These are phyloP conservation scores for Limnephilus lunatus DNA, from an alignment of 2,888 invertebrate genomes.

Conservation along the genomic window DNA sequence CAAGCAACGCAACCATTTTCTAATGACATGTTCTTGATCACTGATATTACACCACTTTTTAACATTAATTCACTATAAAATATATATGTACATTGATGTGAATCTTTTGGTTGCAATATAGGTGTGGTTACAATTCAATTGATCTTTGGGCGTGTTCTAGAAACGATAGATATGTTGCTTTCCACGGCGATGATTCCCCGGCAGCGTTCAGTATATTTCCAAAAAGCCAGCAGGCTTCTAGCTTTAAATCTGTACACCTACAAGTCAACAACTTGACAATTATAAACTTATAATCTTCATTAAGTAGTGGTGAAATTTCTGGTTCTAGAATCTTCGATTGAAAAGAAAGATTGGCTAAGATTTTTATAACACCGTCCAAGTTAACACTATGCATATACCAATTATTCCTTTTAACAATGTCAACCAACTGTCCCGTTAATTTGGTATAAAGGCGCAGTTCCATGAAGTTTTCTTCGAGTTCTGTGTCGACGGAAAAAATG, in stretches of 20 bases:
- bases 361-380: conserved; percentile 69
- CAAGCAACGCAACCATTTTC: neutral
- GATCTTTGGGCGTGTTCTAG: neutral
- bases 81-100: neutral
- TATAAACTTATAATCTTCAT: conserved; percentile 67
- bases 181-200: neutral
- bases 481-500: neutral
- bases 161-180: neutral
- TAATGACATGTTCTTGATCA: neutral
- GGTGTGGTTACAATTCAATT: conserved; percentile 3
- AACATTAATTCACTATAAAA: neutral
- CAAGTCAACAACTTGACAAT: conserved; percentile 67
- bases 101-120: neutral
- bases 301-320: conserved; percentile 51
- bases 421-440: conserved; percentile 23
- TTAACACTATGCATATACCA: neutral
- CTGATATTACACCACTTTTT: neutral
- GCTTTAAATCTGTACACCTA: conserved; percentile 66
- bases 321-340: conserved; percentile 55
- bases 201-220: conserved; percentile 70
- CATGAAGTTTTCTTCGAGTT: neutral
- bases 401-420: neutral
- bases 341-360: conserved; percentile 70
- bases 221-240: conserved; percentile 71
- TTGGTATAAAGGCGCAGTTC: conserved; percentile 26